A percentile compares a stretch with the other conserved stretches of the same genome.
These are phyloP conservation scores for Prunella fulvescens DNA, from an alignment of 2,113 vertebrate species.

Conservation along the genomic window DNA sequence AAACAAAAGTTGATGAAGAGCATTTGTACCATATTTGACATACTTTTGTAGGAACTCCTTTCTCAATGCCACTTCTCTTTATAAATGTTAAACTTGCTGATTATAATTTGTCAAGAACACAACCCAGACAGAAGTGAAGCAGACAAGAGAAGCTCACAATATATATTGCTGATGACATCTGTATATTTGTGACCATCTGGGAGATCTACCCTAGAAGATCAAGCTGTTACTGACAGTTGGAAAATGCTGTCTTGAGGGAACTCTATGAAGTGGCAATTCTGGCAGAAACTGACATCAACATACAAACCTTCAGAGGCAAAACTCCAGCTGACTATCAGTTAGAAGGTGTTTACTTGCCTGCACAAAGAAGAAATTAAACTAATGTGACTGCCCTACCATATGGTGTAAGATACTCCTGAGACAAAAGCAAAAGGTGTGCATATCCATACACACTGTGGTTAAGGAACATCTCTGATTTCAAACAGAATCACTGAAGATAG, in stretches of 20 bases:
- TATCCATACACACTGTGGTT: fast-evolving
- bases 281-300: conserved; percentile 35
- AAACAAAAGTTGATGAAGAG: not conserved
- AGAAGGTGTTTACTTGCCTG: conserved; percentile 7
- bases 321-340: conserved; percentile 14
- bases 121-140: not conserved
- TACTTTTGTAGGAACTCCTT: not conserved
- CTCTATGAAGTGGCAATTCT: not conserved
- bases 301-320: conserved; percentile 26
- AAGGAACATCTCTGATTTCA: not conserved
- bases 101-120: not conserved
- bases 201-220: not conserved
- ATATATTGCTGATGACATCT: not conserved
- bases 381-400: conserved; percentile 21
- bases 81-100: not conserved
- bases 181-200: conserved; percentile 13
- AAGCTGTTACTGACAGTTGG: not conserved
- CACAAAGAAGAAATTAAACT: conserved; percentile 34
- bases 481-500: not conserved
- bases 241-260: not conserved
- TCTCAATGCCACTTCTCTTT: not conserved
- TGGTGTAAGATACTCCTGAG: not conserved
- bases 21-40: not conserved
- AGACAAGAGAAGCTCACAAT: not conserved
- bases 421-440: not conserved